Evolutionary conservation across 1,140 invertebrate genomes (phyloP), one percentile per base, ranked within the genome.

Genomic region (fruit fly (Drosophila melanogaster)): DNA sequence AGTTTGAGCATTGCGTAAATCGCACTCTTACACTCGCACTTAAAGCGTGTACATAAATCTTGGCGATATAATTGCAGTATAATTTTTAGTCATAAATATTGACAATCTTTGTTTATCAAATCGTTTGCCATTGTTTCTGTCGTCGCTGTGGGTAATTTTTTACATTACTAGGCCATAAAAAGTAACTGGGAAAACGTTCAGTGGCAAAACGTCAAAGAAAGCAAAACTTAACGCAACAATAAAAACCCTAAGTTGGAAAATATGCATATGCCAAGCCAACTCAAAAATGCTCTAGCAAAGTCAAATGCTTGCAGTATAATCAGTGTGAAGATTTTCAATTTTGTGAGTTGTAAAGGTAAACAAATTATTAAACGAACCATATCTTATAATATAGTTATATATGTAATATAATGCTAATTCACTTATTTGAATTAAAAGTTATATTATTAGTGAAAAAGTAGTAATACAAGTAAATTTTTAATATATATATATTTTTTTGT

Each of bases 151-250:
- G 85, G 70, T 87, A 87, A 87, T 81, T 86, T 79, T 77, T 84
- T 61, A 76, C 81, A 86, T 87, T 86, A 76, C 81, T 79, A 35
- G 59, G 69, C 84, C 83, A 86, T 87, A 87, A 87, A 89, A 83
- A 79, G 44, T 58, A 79, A 73, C 81, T 79, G 70, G 77, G 78
- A 86, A 56, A 69, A 70, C 41, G 66, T 49, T 56, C 49, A 35
- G 66, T 70, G 64, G 74, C 67, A 70, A 60, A 67, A 59, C 57
- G 47, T 55, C 56, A 83, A 87, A 83, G 79, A 89, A 87, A 87
- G 84, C 83, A 81, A 83, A 73, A 79, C 65, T 61, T 58, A 76
- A 77, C 62, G 51, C 77, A 59, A 69, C 72, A 69, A 69, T 43
- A 38, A 41, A 64, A 24, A 12, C n/a, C 15, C 51, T 49, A 54